phyloP scores from a whole-genome alignment of 2,888 invertebrate genomes.

The Spatulosminthurus flaviceps region DNA sequence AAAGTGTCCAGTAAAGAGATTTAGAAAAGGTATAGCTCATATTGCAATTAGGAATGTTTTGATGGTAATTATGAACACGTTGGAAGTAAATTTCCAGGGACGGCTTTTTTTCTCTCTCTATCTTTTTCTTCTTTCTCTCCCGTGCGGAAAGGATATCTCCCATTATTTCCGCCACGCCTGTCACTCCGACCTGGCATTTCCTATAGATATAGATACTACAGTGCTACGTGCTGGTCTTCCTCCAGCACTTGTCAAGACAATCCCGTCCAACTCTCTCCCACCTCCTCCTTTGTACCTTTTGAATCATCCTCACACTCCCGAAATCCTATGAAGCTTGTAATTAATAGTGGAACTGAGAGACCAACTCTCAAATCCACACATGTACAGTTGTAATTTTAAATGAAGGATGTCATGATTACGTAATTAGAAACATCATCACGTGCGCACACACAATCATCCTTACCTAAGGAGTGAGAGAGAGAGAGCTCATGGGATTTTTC shows the following conservation, averaged over 20 bases:
- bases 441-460: neutral
- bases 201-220: neutral
- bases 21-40: neutral
- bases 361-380: conserved; percentile 1
- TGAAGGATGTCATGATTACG: conserved; percentile 9
- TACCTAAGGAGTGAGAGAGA: neutral
- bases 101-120: neutral
- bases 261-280: conserved; percentile 2
- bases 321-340: neutral
- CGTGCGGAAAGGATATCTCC: conserved; percentile 14
- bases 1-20: neutral
- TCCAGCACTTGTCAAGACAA: neutral
- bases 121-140: neutral
- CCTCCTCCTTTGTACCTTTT: neutral
- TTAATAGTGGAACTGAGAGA: conserved; percentile 9
- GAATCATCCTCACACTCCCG: conserved; percentile 14
- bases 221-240: neutral
- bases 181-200: conserved; percentile 3
- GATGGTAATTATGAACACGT: neutral
- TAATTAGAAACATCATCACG: conserved; percentile 18
- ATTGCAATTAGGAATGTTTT: neutral
- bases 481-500: conserved; percentile 18
- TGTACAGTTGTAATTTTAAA: conserved; percentile 13
- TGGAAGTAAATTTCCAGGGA: neutral
- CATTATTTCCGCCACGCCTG: conserved; percentile 18